Conservation (phyloP, 2,797 vertebrate genomes). For the Megaceryle alcyon region DNA sequence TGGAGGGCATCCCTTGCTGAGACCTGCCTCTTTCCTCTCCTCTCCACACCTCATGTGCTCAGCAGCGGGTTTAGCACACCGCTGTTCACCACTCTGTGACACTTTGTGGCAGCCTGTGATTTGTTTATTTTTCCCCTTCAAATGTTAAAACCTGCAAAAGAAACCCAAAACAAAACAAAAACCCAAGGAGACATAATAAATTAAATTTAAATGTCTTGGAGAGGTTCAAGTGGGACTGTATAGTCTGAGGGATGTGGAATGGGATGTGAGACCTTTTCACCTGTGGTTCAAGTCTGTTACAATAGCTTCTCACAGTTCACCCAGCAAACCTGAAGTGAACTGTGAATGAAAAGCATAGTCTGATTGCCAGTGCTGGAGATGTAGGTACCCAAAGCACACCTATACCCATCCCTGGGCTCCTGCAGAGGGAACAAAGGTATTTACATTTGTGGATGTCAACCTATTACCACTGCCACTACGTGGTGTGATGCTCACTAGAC, state of each 20-base stretch:
- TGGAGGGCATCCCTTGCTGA: neutral
- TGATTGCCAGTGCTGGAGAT: neutral
- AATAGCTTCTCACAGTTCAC: neutral
- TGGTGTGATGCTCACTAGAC: neutral
- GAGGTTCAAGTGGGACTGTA: neutral
- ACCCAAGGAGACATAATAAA: neutral
- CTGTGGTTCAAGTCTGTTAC: neutral
- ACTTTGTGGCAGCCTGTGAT: neutral
- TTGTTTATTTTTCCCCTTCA: neutral
- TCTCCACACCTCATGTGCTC: neutral
- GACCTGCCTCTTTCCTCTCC: neutral
- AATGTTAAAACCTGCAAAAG: neutral
- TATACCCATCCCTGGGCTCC: neutral
- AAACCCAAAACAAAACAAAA: neutral
- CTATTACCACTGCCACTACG: neutral
- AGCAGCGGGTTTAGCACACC: neutral
- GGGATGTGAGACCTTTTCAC: constrained; percentile 19
- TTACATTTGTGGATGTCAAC: neutral
- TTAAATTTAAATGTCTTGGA: neutral
- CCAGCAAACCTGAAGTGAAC: neutral
- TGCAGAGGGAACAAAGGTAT: neutral
- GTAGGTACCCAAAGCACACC: neutral
- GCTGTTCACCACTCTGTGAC: neutral
- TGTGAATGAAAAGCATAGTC: neutral
- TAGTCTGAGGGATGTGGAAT: neutral